A percentile compares a stretch with the other conserved stretches of the same genome.
phyloP scores from a whole-genome alignment of 2,888 invertebrate genomes.

The Andricus quercusramuli region DNA sequence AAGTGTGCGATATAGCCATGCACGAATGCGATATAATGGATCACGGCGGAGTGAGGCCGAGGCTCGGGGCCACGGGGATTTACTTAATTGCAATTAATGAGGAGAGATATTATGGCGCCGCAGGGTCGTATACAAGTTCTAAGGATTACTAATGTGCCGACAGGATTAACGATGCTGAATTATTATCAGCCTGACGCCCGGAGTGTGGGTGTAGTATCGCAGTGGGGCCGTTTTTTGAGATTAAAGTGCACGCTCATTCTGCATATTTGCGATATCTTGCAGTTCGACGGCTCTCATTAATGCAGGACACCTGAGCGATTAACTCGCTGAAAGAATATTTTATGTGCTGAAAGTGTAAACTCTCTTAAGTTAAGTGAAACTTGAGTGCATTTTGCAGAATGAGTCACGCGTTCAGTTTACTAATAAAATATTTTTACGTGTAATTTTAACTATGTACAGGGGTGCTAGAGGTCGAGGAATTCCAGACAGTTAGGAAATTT shows the following conservation, averaged over 20 bases:
- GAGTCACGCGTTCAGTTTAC: background rate
- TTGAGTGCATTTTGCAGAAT: slow-evolving; percentile 1
- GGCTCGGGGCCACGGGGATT: slow-evolving; percentile 65
- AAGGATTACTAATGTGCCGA: slow-evolving; percentile 76
- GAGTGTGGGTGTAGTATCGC: slow-evolving; percentile 44
- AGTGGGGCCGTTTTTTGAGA: slow-evolving; percentile 28
- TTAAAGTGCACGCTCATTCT: slow-evolving; percentile 31
- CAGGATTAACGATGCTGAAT: slow-evolving; percentile 77
- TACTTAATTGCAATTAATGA: slow-evolving; percentile 79
- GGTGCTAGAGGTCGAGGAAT: too few species aligned
- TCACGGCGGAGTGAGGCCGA: slow-evolving; percentile 57
- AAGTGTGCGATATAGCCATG: slow-evolving; percentile 55
- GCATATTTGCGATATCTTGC: slow-evolving; percentile 37
- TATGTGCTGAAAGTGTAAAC: background rate
- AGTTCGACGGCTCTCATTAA: slow-evolving; percentile 34
- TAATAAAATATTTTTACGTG: too few species aligned
- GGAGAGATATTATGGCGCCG: slow-evolving; percentile 73
- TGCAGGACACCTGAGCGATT: slow-evolving; percentile 34
- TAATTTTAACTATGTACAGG: too few species aligned
- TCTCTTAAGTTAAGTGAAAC: background rate
- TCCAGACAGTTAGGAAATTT: too few species aligned
- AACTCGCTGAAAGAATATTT: slow-evolving; percentile 13
- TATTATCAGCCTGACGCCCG: slow-evolving; percentile 66
- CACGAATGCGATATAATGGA: slow-evolving; percentile 63
- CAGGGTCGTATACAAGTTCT: slow-evolving; percentile 69